These are phyloP conservation scores for Zapornia atra DNA, from an alignment of 2,113 vertebrate genomes.

Conservation along the genomic window DNA sequence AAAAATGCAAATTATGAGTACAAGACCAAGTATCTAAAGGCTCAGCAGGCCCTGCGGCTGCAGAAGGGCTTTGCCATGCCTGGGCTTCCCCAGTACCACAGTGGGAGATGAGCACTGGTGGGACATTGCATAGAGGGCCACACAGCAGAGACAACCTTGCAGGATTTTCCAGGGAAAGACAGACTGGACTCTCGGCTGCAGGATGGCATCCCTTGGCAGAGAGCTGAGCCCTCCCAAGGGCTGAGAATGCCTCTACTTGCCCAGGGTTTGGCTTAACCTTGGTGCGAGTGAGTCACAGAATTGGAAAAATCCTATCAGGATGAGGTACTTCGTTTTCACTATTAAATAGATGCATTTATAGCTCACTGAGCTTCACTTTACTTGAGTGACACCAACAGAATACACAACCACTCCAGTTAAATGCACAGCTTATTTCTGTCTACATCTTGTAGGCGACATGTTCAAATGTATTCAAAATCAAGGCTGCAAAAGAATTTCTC, in stretches of 20 bases:
- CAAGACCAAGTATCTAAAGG: not conserved
- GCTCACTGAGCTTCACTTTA: not conserved
- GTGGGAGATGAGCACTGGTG: not conserved
- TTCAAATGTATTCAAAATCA: conserved; percentile 56
- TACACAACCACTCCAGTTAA: conserved; percentile 53
- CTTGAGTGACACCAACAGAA: conserved; percentile 56
- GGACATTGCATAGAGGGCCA: not conserved
- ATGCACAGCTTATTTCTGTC: conserved; percentile 41
- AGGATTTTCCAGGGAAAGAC: not conserved
- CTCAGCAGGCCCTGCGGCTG: not conserved
- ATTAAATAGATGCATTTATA: not conserved
- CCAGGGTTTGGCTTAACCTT: not conserved
- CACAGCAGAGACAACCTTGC: accelerated
- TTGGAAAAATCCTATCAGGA: not conserved
- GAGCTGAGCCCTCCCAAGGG: not conserved
- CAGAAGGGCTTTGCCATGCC: not conserved
- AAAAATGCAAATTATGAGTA: not conserved
- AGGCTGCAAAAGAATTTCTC: conserved; percentile 34
- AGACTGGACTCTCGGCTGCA: not conserved
- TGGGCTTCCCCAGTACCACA: not conserved
- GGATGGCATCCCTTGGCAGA: not conserved
- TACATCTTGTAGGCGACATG: conserved; percentile 46
- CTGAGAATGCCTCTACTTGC: not conserved
- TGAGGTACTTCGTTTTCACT: not conserved
- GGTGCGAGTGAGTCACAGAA: not conserved